These are phyloP conservation scores for Mesorhabditis spiculigera DNA, from an alignment of 2,888 invertebrate species.

Conservation along the genomic window DNA sequence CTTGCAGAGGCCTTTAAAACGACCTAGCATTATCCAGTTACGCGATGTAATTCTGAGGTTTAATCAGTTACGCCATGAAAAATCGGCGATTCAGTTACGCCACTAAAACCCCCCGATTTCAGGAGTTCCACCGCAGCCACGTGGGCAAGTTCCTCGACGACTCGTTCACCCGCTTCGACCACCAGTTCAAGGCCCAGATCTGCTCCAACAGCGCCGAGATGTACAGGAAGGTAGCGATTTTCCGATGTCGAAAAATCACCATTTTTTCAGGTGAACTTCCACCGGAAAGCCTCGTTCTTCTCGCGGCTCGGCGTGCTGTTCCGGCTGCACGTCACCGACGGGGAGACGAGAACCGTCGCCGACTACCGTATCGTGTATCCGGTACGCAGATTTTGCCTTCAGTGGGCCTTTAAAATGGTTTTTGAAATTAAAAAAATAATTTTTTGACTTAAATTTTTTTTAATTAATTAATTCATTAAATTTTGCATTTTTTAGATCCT, in stretches of 20 bases:
- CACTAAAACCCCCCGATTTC: not conserved
- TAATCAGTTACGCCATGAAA: too few species aligned
- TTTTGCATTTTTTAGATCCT: slow-evolving; percentile 82
- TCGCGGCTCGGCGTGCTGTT: slow-evolving; percentile 79
- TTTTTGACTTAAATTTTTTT: not conserved
- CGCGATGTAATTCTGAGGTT: too few species aligned
- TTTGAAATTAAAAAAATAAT: too few species aligned
- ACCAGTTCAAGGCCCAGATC: slow-evolving; percentile 48
- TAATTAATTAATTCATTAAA: too few species aligned
- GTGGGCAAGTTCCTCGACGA: slow-evolving; percentile 56
- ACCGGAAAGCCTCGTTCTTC: slow-evolving; percentile 90
- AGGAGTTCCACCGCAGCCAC: slow-evolving; percentile 54
- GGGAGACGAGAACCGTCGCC: slow-evolving; percentile 29
- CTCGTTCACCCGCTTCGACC: slow-evolving; percentile 49
- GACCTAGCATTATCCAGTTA: too few species aligned
- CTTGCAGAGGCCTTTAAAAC: too few species aligned
- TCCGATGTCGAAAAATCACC: too few species aligned
- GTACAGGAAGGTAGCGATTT: slow-evolving; percentile 38
- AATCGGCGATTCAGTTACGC: too few species aligned
- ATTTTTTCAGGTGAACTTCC: slow-evolving; percentile 70
- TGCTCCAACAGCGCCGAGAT: slow-evolving; percentile 50
- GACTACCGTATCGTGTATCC: slow-evolving; percentile 46
- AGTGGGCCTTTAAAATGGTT: too few species aligned
- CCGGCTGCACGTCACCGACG: slow-evolving; percentile 48
- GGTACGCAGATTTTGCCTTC: not conserved